A percentile compares a stretch with the other conserved stretches of the same genome.
phyloP scores from a whole-genome alignment of 2,113 vertebrate species.

The Cyphomyrus discorhynchus region DNA sequence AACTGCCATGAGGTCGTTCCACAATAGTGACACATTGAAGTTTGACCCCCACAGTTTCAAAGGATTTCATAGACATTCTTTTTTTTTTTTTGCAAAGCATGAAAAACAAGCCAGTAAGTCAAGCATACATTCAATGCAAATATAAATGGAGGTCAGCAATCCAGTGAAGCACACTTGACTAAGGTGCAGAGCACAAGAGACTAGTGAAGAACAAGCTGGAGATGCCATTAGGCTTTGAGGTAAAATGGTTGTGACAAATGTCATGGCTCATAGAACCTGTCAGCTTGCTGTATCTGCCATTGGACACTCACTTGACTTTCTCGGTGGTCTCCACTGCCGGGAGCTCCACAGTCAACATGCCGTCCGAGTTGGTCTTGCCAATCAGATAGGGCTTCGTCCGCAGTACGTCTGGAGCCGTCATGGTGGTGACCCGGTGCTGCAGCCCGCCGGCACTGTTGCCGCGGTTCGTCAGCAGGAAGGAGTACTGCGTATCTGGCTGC shows the following conservation, averaged over 20 bases:
- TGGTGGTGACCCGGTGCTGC: constrained; percentile 85
- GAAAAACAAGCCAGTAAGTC: neutral
- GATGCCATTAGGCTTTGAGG: neutral
- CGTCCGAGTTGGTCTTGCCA: constrained; percentile 85
- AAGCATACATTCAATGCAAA: neutral
- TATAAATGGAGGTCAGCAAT: neutral
- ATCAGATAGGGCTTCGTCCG: constrained; percentile 85
- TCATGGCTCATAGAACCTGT: neutral
- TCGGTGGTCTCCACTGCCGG: constrained; percentile 78
- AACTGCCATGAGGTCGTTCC: neutral
- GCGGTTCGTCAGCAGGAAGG: constrained; percentile 89
- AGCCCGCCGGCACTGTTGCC: constrained; percentile 89
- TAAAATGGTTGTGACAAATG: neutral
- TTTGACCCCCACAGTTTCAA: neutral
- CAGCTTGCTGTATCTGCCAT: neutral
- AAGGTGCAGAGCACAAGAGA: neutral
- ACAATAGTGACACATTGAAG: neutral
- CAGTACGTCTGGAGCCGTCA: constrained; percentile 85
- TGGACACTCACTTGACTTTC: constrained; percentile 76
- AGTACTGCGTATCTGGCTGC: constrained; percentile 89
- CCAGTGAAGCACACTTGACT: neutral
- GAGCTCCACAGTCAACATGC: constrained; percentile 91
- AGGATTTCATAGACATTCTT: neutral
- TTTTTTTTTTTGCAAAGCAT: neutral
- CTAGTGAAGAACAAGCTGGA: neutral